Base-by-base conservation (phyloP, 2,113 vertebrate genomes). In the Patagioenas fasciata region DNA sequence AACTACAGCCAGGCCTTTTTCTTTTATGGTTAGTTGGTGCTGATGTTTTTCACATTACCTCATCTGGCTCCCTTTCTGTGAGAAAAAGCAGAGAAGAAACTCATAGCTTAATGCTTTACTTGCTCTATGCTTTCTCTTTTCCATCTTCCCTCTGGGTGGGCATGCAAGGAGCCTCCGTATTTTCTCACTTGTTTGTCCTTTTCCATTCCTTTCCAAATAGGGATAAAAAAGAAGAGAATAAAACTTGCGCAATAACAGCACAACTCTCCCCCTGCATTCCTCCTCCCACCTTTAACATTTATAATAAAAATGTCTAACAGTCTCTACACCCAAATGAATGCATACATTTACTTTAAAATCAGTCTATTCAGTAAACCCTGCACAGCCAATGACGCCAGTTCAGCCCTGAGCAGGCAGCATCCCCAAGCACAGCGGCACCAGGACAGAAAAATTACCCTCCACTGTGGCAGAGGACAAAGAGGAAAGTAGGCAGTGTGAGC, bases 31-130 rank as follows among this genome's bases (percentile, higher is more conserved):
- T 95, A 94, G 72, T 28, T 94, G 50, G 15, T 91, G 87, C 38
- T 93, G 80, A 73, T 95, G 83, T 61, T 94, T 94, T 96, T 93
- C 79, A 56, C 71, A 94, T 93, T 93, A 95, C 90, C 62, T 95
- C 93, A 94, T 90, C 61, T 65, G 86, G 70, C 65, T 91, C 40
- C 13, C 73, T 78, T 90, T 91, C 92, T 92, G 60, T 96, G 88
- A 87, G 78, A 91, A 95, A 93, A 90, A 79, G 13, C 69, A 89
- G 85, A 87, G 80, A 88, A 95, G 89, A 93, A 88, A 77, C 16
- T 93, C 32, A 28, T 23, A 82, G 36, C 32, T 42, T 74, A 29
- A 54, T 78, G 54, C 47, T 79, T 91, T 51, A 66, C 57, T 88
- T 91, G 85, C 61, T 92, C 65, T 87, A 70, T 85, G 32, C 72